Evolutionary conservation across 2,888 invertebrate genomes (phyloP).

Genomic region (Dexiosoma caninum): DNA sequence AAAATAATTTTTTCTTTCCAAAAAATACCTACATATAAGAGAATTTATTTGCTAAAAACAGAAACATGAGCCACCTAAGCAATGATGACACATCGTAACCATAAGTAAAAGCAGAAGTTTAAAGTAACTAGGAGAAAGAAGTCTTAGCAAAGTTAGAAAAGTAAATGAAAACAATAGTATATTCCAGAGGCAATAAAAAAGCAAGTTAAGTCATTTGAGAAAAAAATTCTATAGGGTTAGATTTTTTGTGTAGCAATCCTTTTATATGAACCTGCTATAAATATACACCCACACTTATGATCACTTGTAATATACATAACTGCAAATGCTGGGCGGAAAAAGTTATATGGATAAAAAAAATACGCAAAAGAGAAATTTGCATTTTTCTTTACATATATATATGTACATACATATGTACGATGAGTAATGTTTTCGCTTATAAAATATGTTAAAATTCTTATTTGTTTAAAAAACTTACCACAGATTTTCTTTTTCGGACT

Average conservation of each 20-base stretch:
- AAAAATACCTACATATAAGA: slow-evolving; percentile 31
- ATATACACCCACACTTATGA: slow-evolving; percentile 51
- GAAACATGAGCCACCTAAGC: slow-evolving; percentile 45
- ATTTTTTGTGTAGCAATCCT: not conserved
- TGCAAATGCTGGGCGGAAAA: slow-evolving; percentile 15
- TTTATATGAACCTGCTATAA: slow-evolving; percentile 18
- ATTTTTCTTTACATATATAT: not conserved
- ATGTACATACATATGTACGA: not conserved
- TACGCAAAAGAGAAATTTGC: slow-evolving; percentile 25
- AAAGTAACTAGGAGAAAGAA: slow-evolving; percentile 38
- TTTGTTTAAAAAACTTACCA: slow-evolving; percentile 69
- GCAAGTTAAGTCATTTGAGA: not conserved
- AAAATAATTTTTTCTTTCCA: not conserved
- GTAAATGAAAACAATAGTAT: slow-evolving; percentile 29
- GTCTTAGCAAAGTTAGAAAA: slow-evolving; percentile 44
- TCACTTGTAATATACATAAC: slow-evolving; percentile 28
- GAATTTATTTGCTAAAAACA: slow-evolving; percentile 27
- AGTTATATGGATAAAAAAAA: not conserved
- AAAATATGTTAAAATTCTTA: not conserved
- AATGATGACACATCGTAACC: slow-evolving; percentile 57
- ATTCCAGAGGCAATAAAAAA: slow-evolving; percentile 20
- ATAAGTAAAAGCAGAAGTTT: slow-evolving; percentile 18
- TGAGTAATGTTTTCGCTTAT: slow-evolving; percentile 39
- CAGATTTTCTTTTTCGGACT: slow-evolving; percentile 74
- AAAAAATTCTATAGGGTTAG: slow-evolving; percentile 23